Evolutionary conservation across 2,888 invertebrate genomes (phyloP), one percentile per base, ranked within the genome.

Genomic region (Eristalinus aeneus): DNA sequence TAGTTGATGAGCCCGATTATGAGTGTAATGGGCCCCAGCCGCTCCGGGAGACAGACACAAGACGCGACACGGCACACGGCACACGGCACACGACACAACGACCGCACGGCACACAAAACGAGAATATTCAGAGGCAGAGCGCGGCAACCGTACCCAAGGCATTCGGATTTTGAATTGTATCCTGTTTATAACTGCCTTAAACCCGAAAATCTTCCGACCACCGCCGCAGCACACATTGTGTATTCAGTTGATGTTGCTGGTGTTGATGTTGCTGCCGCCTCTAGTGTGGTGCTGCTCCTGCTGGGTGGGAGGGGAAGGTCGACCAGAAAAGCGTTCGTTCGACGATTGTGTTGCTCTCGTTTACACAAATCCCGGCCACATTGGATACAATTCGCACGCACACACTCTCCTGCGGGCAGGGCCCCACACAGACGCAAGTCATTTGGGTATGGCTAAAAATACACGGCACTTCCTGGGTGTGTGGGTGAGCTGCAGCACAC

Each of bases 171-270:
- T 77, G 77, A 86, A 86, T 86, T 82, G 82, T 86, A 86, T 86
- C 86, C 86, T 86, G 86, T 86, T 86, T 86, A 86, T 82, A 77
- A 74, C 82, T 82, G 82, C 56, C 23, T 56, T 86, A 82, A 86
- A 86, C 86, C 86, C 86, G 86, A 86, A 86, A 86, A 86, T 86
- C 86, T 86, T 86, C 86, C 86, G 86, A 86, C 82, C 86, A 86
- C 82, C 77, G 86, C 77, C 74, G 77, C 82, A 86, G 73, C 65
- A 74, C 74, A 78, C 61, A 86, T 82, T 86, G 77, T 78, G 77
- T 86, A 69, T 78, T 82, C 46, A 82, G 82, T 86, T 78, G 71
- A 69, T 78, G 77, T 78, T 78, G 77, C 77, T 77, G 77, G 64
- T 78, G 71, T 71, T 86, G 77, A 74, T 86, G 82, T 78, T 86